These are phyloP conservation scores for Pterois miles DNA, from an alignment of 2,797 vertebrate species.

Conservation along the genomic window DNA sequence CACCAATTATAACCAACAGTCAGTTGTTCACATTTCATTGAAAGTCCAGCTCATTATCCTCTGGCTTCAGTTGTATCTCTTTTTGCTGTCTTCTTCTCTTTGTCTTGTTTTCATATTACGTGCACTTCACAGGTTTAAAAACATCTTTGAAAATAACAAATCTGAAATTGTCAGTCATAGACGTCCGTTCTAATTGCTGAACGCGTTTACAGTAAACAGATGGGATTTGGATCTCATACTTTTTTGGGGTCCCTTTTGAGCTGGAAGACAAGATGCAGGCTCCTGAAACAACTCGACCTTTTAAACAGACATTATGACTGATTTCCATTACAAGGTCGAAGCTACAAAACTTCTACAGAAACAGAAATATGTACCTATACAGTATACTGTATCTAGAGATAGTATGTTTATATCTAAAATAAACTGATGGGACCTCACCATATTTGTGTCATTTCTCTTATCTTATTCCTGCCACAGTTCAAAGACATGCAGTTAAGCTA, in stretches of 20 bases:
- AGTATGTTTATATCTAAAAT: background rate
- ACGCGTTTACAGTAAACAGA: background rate
- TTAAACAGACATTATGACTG: background rate
- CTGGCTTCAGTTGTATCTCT: background rate
- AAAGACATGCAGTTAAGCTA: background rate
- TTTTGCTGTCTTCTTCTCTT: background rate
- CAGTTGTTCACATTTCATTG: constrained; percentile 15
- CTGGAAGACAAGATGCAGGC: background rate
- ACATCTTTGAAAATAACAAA: background rate
- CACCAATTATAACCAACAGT: constrained; percentile 35
- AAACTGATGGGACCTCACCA: background rate
- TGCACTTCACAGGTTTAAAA: constrained; percentile 14
- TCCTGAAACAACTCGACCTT: background rate
- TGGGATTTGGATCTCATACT: background rate
- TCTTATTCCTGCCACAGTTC: constrained; percentile 4
- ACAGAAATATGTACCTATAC: background rate
- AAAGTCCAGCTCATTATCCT: constrained; percentile 30
- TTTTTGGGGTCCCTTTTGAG: background rate
- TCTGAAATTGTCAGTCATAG: background rate
- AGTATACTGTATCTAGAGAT: background rate
- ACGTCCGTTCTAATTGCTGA: background rate
- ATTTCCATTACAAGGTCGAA: background rate
- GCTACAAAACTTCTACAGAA: background rate
- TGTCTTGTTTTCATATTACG: background rate
- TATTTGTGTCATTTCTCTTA: background rate